These are phyloP conservation scores for Babyrousa celebensis DNA, from an alignment of 2,797 vertebrate genomes.

Conservation along the genomic window DNA sequence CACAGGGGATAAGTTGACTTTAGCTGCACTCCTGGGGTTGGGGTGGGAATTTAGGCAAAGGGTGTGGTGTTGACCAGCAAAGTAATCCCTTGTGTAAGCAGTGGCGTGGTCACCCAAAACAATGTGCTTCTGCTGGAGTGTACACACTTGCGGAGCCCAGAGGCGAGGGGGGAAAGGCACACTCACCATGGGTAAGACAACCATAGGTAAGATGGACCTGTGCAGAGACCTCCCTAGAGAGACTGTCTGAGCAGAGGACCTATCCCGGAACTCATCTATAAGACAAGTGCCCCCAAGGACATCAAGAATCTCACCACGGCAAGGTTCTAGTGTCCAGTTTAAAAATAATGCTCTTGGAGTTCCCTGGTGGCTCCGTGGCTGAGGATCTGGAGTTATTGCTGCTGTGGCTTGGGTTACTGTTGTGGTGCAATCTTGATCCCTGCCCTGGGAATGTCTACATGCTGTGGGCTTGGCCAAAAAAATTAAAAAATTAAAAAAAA, in stretches of 20 bases:
- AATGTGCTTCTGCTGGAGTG: accelerated
- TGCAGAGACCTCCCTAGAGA: not conserved
- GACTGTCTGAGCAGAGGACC: not conserved
- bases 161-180: not conserved
- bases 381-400: too few relatives aligned
- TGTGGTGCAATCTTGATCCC: too few relatives aligned
- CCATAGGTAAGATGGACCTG: not conserved
- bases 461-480: too few relatives aligned
- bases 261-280: not conserved
- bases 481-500: too few relatives aligned
- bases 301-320: not conserved
- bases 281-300: not conserved
- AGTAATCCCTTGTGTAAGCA: not conserved
- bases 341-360: too few relatives aligned
- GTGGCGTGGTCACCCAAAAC: not conserved
- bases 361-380: too few relatives aligned
- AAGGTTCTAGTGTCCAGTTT: not conserved
- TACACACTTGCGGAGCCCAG: not conserved
- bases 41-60: not conserved
- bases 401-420: too few relatives aligned
- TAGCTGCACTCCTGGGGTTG: not conserved
- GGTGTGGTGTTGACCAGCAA: not conserved
- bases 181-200: not conserved
- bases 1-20: not conserved
- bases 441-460: too few relatives aligned